These are phyloP conservation scores for Hyles euphorbiae DNA, from an alignment of 1,140 invertebrate genomes.

Conservation along the genomic window DNA sequence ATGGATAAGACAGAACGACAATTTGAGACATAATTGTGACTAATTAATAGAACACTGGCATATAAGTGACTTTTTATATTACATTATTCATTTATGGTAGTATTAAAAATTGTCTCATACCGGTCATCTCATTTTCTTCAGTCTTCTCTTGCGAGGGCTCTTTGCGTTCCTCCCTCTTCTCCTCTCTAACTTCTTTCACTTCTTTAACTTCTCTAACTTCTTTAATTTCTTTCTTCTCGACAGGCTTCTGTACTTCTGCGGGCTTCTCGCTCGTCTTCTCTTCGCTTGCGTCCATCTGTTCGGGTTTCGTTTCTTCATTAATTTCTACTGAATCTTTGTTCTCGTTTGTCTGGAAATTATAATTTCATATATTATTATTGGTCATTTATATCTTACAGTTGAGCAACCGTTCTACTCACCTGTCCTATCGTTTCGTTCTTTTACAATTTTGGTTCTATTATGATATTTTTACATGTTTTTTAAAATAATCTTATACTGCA, in stretches of 20 bases:
- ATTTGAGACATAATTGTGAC: too few species aligned
- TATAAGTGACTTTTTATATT: too few species aligned
- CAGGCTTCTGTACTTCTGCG: slow-evolving; percentile 47
- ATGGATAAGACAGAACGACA: too few species aligned
- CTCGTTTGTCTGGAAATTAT: slow-evolving; percentile 44
- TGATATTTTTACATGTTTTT: too few species aligned
- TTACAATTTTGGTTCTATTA: too few species aligned
- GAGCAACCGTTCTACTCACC: too few species aligned
- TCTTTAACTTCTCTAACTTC: slow-evolving; percentile 9
- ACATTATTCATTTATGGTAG: too few species aligned
- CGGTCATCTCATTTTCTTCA: slow-evolving; percentile 68
- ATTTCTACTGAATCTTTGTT: slow-evolving; percentile 48
- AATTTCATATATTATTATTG: background rate
- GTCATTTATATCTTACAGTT: too few species aligned
- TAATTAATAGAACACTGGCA: too few species aligned
- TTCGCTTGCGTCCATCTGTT: slow-evolving; percentile 33
- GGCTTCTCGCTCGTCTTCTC: slow-evolving; percentile 49
- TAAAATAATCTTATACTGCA: too few species aligned
- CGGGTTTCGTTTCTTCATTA: slow-evolving; percentile 46
- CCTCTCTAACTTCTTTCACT: slow-evolving; percentile 25
- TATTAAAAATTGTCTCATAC: slow-evolving; percentile 23
- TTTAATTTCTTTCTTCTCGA: slow-evolving; percentile 27
- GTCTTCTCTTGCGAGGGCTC: slow-evolving; percentile 50
- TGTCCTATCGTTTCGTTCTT: too few species aligned
- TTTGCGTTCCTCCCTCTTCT: slow-evolving; percentile 30